Base-by-base conservation (phyloP, 2,888 invertebrate species). In the Cosmorhoe ocellata region DNA sequence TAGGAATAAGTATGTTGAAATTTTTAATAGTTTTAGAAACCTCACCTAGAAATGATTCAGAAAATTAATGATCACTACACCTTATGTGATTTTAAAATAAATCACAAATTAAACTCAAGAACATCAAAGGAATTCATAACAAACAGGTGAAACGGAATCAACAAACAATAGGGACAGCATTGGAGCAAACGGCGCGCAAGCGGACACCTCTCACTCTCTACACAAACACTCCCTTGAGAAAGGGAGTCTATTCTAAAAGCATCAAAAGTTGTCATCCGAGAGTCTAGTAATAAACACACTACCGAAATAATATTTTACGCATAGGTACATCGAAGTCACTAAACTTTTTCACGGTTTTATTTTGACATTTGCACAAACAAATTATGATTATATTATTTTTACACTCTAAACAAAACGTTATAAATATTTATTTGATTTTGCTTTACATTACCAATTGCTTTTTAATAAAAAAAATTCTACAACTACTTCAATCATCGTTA, bases 161-260 rank as follows among this genome's bases (percentile, higher is more conserved):
- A 57, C 63, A 65, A 67, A 70, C 66, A 58, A 78, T 76, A 77
- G 69, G 72, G 69, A 63, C 66, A 66, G 61, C 58, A 64, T 61
- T 47, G 53, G 59, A 69, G 67, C 71, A 71, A 71, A 66, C 59
- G 56, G 60, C 55, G 60, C 55, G 71, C 74, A 74, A 67, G 61
- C 66, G 70, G 66, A 81, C 82, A 75, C 77, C 75, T 79, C 63
- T 60, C 68, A 69, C 64, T 67, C 55, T 67, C 55, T 63, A 58
- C 63, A 54, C 60, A 67, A 68, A 66, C 70, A 63, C 62, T 63
- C 61, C 58, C 58, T 44, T 42, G 44, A 45, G 33, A 31, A 44
- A 47, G 10, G 48, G 51, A n/a, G 38, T 12, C 56, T 43, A 68
- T 66, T 62, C 45, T 46, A 13, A 40, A 51, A 54, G 26, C 41